A percentile compares a stretch with the other conserved stretches of the same genome.
phyloP scores from a whole-genome alignment of 1,140 invertebrate species.

The Pseudomyrmex pallidus region DNA sequence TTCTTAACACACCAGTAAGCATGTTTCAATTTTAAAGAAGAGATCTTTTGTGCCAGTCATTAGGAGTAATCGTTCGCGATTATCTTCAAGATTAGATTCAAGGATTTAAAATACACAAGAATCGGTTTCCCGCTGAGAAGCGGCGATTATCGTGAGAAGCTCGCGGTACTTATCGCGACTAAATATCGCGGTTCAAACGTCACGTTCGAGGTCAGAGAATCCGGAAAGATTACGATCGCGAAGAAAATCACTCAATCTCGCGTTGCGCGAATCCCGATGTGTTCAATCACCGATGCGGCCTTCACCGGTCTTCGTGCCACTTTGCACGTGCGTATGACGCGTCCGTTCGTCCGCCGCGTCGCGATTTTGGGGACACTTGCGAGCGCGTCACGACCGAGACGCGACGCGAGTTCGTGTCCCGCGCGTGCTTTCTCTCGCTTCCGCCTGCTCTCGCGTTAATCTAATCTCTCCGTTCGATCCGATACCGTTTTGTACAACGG shows the following conservation, averaged over 20 bases:
- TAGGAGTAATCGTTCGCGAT: too few species aligned
- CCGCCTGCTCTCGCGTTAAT: not conserved
- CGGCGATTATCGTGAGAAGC: not conserved
- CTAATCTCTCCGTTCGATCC: not conserved
- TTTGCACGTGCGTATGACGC: not conserved
- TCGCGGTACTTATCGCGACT: not conserved
- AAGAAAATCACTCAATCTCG: not conserved
- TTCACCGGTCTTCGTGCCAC: constrained; percentile 11
- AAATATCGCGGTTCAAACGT: not conserved
- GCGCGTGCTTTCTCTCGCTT: not conserved
- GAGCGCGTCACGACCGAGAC: not conserved
- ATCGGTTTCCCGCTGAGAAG: not conserved
- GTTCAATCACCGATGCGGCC: not conserved
- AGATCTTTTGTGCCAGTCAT: too few species aligned
- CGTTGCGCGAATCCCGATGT: not conserved
- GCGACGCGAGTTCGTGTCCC: not conserved
- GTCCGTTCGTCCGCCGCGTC: not conserved
- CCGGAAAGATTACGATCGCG: not conserved
- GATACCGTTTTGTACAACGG: constrained; percentile 15
- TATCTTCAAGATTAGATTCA: not conserved
- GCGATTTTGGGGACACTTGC: not conserved
- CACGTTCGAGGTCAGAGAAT: not conserved
- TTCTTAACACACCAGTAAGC: too few species aligned
- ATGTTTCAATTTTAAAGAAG: too few species aligned
- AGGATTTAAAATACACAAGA: not conserved